Percentiles rank a stretch among this genome's conserved stretches.
Evolutionary conservation across 2,888 invertebrate genomes (phyloP).

Genomic region (Micoletzkya japonica): DNA sequence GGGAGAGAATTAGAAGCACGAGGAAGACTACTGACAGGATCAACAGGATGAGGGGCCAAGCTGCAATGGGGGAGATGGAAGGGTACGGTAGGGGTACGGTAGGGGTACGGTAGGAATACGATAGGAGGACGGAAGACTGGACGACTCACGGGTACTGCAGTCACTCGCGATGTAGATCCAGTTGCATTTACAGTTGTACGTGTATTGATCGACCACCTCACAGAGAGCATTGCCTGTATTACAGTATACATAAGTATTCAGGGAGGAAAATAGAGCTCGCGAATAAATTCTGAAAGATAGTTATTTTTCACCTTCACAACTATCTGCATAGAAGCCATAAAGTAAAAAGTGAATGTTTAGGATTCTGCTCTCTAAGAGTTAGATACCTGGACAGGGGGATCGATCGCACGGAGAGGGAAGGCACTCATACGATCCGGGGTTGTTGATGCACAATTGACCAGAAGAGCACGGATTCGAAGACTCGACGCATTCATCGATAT

Average conservation of each 20-base stretch:
- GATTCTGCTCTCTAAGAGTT: too few relatives aligned
- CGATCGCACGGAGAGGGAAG: neutral
- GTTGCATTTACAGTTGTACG: slow-evolving; percentile 7
- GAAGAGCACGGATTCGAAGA: neutral
- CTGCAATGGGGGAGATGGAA: slow-evolving; percentile 3
- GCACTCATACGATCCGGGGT: slow-evolving; percentile 13
- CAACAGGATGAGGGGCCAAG: slow-evolving; percentile 17
- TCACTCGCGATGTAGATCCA: slow-evolving; percentile 28
- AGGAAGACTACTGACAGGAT: slow-evolving; percentile 17
- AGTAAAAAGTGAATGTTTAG: too few relatives aligned
- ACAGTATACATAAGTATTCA: too few relatives aligned
- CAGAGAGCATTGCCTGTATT: slow-evolving; percentile 20
- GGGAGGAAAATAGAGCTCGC: too few relatives aligned
- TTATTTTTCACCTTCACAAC: too few relatives aligned
- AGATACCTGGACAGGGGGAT: slow-evolving; percentile 24
- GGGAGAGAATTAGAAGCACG: slow-evolving; percentile 12
- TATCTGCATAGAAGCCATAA: too few relatives aligned
- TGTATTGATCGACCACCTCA: slow-evolving; percentile 6
- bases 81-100: too few relatives aligned
- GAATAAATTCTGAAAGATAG: too few relatives aligned
- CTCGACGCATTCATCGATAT: slow-evolving; percentile 15
- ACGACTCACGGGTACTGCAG: slow-evolving; percentile 24
- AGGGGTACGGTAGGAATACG: neutral
- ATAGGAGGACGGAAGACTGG: neutral
- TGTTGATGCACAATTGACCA: neutral